phyloP scores from a whole-genome alignment of 2,113 vertebrate species.

The Australoheros scitulus region DNA sequence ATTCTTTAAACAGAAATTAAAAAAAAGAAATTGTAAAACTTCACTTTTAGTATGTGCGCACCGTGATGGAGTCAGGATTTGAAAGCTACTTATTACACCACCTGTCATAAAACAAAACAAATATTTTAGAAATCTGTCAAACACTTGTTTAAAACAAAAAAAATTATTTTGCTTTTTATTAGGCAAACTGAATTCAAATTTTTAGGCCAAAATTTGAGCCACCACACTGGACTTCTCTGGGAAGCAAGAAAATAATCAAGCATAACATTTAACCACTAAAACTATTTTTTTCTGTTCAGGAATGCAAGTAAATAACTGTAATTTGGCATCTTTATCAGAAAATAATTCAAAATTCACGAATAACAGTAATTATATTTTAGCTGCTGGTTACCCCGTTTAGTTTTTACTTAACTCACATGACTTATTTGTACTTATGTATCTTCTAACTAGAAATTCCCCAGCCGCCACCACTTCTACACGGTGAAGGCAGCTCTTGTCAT shows the following conservation, averaged over 20 bases:
- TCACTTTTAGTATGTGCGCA: neutral
- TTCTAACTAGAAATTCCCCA: neutral
- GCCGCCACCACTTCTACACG: constrained; percentile 13
- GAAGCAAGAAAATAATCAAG: neutral
- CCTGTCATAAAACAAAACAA: neutral
- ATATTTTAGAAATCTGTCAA: neutral
- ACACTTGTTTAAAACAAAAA: neutral
- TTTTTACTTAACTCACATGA: neutral
- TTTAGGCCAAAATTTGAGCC: neutral
- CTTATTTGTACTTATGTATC: neutral
- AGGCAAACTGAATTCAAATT: neutral
- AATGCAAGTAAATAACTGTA: neutral
- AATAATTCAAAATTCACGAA: neutral
- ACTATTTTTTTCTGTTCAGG: neutral
- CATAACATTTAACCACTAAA: neutral
- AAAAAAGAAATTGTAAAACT: neutral
- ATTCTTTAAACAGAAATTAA: neutral
- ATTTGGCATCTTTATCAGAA: neutral
- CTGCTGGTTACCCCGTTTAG: neutral
- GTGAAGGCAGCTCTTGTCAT: constrained; percentile 6
- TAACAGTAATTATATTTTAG: neutral
- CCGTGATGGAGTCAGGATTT: neutral
- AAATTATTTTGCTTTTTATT: neutral
- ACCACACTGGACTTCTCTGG: neutral
- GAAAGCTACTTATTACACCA: neutral